Base-by-base conservation (phyloP, 2,113 vertebrate genomes). In the Suncus etruscus region DNA sequence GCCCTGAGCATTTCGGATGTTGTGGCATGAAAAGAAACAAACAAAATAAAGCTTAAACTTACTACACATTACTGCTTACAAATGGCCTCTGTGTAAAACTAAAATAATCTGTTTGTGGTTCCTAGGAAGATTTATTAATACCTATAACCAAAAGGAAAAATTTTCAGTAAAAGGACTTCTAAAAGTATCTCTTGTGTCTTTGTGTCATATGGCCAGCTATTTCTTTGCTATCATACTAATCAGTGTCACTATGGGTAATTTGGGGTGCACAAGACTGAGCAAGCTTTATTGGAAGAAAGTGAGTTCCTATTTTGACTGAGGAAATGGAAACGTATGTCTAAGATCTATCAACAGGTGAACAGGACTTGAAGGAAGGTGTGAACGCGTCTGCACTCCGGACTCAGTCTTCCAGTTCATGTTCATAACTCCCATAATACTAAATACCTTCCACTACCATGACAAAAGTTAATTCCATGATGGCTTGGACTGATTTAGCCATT, bases 281-380 rank as follows among this genome's bases (percentile, higher is more conserved):
- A 10, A 47, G 12, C 51, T 50, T 4, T 0, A 4, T 27, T 47
- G 39, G n/a, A 65, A 2, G 51, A 61, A 27, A 31, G 15, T 50
- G 11, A 25, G 8, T 69, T 84, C 7, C 27, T 24, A 2, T 25
- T 45, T 68, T 16, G 48, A 39, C 32, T 12, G 1, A 20, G 27
- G n/a, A 15, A 47, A 61, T 45, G 1, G 32, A 66, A 14, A 5
- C 6, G 14, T 6, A 12, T 8, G 0, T 72, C 27, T 0, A 0
- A 0, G 14, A 6, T 14, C 1, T 61, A 63, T 16, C 45, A 11
- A 72, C 22, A 5, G 66, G 39, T 39, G 16, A 63, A 8, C 58
- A 20, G 24, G 39, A 27, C 29, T 31, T 31, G 7, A 7, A 16
- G 25, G 51, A 70, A 6, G 0, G 25, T 29, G 16, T 8, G 5